Percentiles rank a stretch among this genome's conserved stretches.
phyloP scores from a whole-genome alignment of 2,113 vertebrate genomes.

The Pelodiscus sinensis region DNA sequence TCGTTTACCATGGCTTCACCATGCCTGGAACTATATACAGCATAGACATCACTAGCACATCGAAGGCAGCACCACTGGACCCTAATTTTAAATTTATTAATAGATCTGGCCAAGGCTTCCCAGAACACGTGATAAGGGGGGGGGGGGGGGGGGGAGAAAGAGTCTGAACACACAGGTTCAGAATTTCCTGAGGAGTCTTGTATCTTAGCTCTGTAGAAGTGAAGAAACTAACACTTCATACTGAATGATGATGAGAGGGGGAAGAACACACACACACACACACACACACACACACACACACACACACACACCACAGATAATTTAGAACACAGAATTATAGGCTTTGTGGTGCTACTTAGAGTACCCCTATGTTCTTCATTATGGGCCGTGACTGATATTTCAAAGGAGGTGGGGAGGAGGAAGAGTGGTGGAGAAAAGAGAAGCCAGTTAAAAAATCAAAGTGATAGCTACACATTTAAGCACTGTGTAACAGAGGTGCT shows the following conservation, averaged over 20 bases:
- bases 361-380: background rate
- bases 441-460: background rate
- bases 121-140: background rate
- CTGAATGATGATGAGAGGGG: background rate
- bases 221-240: background rate
- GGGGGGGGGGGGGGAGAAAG: too few relatives aligned
- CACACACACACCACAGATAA: background rate
- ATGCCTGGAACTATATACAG: background rate
- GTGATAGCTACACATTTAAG: background rate
- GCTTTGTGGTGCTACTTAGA: too few relatives aligned
- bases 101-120: background rate
- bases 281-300: background rate
- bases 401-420: too few relatives aligned
- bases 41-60: background rate
- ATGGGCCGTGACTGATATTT: background rate
- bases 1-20: background rate
- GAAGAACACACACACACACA: background rate
- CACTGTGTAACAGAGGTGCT: background rate
- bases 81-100: background rate
- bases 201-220: background rate
- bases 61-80: background rate
- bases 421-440: background rate
- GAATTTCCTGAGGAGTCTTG: background rate
- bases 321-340: background rate
- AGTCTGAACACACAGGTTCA: background rate